A percentile compares a stretch with the other conserved stretches of the same genome.
Evolutionary conservation across 2,113 vertebrate species (phyloP).

Genomic region (Tricholaema leucomelas): DNA sequence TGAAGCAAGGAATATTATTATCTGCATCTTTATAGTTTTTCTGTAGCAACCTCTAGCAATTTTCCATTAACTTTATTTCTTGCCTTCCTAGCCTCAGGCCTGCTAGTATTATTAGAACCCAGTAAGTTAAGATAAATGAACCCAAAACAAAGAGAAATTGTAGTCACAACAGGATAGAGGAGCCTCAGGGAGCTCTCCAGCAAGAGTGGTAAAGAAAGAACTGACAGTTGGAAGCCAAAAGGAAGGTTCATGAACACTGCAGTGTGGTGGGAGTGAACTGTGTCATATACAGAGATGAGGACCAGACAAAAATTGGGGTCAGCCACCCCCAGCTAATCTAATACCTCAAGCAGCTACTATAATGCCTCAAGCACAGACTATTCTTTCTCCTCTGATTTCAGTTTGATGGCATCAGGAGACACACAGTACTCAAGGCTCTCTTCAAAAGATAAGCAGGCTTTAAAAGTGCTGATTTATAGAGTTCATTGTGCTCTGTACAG

Average conservation of each 20-base stretch:
- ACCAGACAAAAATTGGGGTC: not conserved
- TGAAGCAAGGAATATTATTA: not conserved
- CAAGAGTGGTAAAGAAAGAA: not conserved
- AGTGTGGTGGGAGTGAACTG: not conserved
- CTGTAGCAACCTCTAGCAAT: not conserved
- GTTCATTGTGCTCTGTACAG: not conserved
- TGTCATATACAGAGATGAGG: not conserved
- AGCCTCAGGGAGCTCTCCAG: conserved; percentile 3
- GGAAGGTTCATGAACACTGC: not conserved
- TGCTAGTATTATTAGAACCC: not conserved
- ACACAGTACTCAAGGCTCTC: not conserved
- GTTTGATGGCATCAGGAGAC: not conserved
- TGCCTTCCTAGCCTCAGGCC: conserved; percentile 24
- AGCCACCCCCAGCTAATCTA: not conserved
- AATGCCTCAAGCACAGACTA: not conserved
- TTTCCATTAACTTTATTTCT: conserved; percentile 15
- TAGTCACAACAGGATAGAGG: not conserved
- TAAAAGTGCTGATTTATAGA: not conserved
- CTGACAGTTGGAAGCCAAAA: not conserved
- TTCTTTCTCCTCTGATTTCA: not conserved
- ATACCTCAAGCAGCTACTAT: not conserved
- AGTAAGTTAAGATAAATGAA: conserved; percentile 34
- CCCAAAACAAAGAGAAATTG: not conserved
- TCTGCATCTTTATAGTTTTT: not conserved
- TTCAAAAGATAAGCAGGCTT: not conserved